These are phyloP conservation scores for Sebastiscus albofasciatus DNA, from an alignment of 2,797 vertebrate species.

Conservation along the genomic window DNA sequence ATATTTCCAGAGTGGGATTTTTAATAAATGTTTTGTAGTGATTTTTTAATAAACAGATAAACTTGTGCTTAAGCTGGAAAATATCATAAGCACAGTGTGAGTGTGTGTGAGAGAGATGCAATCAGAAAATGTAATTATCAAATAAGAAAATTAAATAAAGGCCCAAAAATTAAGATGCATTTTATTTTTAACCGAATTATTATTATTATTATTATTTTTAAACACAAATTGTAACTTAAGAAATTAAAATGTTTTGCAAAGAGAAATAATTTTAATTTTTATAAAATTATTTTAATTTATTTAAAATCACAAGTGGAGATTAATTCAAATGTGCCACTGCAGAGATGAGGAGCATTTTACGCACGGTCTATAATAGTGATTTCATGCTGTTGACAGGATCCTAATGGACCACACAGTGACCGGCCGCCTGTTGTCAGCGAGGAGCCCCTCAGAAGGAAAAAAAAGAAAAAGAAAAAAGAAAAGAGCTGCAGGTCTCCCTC, in stretches of 20 bases:
- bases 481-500: slow-evolving; percentile 41
- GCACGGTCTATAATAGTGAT: not conserved
- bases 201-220: not conserved
- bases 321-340: not conserved
- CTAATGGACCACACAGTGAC: slow-evolving; percentile 21
- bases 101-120: not conserved
- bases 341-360: not conserved
- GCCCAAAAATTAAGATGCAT: not conserved
- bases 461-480: not conserved
- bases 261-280: not conserved
- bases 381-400: not conserved
- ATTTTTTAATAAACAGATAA: not conserved
- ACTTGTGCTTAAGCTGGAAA: not conserved
- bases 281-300: not conserved
- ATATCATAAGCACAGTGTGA: not conserved
- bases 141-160: not conserved
- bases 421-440: slow-evolving; percentile 28
- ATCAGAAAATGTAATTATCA: not conserved
- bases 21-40: not conserved
- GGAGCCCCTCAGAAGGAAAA: slow-evolving; percentile 21
- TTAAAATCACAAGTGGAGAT: not conserved
- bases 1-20: not conserved
- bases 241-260: not conserved
- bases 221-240: not conserved
- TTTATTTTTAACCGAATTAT: not conserved